phyloP scores from a whole-genome alignment of 2,888 invertebrate genomes.

The Scelioninae gen. 1 region DNA sequence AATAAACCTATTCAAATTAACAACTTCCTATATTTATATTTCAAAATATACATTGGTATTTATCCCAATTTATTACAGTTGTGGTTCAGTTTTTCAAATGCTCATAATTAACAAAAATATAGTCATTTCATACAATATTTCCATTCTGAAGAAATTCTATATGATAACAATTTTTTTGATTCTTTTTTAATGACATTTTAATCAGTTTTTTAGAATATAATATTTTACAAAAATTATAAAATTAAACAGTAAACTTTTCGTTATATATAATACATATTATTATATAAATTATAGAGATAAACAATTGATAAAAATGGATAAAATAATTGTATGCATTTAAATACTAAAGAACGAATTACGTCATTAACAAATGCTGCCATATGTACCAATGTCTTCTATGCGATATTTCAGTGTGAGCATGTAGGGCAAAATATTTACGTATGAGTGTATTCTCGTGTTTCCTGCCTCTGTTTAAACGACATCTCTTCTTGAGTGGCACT shows the following conservation, averaged over 20 bases:
- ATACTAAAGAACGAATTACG: conserved; percentile 62
- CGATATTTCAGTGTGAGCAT: conserved; percentile 76
- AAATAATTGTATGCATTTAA: conserved; percentile 10
- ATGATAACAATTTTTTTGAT: too few relatives aligned
- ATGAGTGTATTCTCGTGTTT: conserved; percentile 82
- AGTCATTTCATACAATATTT: too few relatives aligned
- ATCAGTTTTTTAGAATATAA: too few relatives aligned
- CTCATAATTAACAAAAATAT: too few relatives aligned
- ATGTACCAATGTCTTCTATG: conserved; percentile 76
- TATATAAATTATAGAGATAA: too few relatives aligned
- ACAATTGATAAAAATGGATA: neutral
- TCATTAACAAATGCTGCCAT: conserved; percentile 80
- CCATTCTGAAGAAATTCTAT: too few relatives aligned
- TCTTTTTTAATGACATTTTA: too few relatives aligned
- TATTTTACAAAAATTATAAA: too few relatives aligned
- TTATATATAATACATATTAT: too few relatives aligned
- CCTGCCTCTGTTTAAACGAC: conserved; percentile 84
- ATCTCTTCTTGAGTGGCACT: conserved; percentile 81
- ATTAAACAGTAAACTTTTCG: too few relatives aligned
- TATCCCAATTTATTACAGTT: too few relatives aligned
- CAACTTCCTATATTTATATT: conserved; percentile 44
- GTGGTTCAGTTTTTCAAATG: too few relatives aligned
- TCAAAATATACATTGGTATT: conserved; percentile 7
- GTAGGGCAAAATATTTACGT: conserved; percentile 83
- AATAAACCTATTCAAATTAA: conserved; percentile 44